Percentiles rank a stretch among this genome's conserved stretches.
These are phyloP conservation scores for Lochmaea capreae DNA, from an alignment of 2,888 invertebrate species.

Conservation along the genomic window DNA sequence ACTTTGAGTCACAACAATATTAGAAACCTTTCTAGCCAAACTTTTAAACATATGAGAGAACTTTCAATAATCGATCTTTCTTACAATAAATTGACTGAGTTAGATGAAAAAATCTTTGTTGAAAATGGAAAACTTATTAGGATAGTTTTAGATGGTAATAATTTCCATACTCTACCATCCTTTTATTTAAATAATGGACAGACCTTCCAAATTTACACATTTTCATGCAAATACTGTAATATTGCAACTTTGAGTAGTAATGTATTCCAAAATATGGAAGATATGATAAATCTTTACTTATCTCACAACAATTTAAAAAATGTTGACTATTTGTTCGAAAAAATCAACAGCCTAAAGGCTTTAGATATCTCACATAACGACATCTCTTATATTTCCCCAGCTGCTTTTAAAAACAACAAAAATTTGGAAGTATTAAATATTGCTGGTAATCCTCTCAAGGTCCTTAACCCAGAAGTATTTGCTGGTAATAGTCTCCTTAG, in stretches of 20 bases:
- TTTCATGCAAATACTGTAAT: conserved; percentile 82
- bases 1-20: conserved; percentile 78
- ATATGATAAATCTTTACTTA: conserved; percentile 71
- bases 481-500: conserved; percentile 71
- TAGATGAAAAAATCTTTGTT: conserved; percentile 77
- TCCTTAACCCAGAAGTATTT: conserved; percentile 76
- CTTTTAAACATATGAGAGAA: conserved; percentile 75
- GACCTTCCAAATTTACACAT: conserved; percentile 55
- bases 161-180: conserved; percentile 75
- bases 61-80: conserved; percentile 80
- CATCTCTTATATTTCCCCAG: conserved; percentile 71
- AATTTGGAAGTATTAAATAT: conserved; percentile 76
- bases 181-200: conserved; percentile 63
- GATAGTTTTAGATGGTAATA: conserved; percentile 78
- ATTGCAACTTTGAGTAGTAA: conserved; percentile 71
- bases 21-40: conserved; percentile 75
- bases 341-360: conserved; percentile 72
- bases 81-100: conserved; percentile 75
- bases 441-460: conserved; percentile 76
- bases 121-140: conserved; percentile 77
- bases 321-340: conserved; percentile 70
- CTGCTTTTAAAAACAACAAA: conserved; percentile 75
- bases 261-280: conserved; percentile 80
- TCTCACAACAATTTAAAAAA: conserved; percentile 73
- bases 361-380: conserved; percentile 80